Evolutionary conservation across 23 tunicate species (phyloP).

Genomic region (Ascidia mentula): DNA sequence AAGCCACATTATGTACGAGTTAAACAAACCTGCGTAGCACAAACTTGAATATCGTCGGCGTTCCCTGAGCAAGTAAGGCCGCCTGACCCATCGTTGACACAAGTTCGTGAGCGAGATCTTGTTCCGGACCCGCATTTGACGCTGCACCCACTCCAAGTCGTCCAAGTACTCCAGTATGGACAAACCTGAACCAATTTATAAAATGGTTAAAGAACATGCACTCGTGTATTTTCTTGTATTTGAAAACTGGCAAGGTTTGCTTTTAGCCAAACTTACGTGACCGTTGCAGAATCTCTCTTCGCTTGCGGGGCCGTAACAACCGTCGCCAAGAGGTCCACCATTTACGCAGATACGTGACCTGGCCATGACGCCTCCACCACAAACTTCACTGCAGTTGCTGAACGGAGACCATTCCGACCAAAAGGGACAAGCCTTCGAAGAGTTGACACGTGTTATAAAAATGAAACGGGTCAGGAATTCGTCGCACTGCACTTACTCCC

Average conservation of each 20-base stretch:
- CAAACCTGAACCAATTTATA: background rate
- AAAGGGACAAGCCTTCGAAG: slow-evolving; percentile 51
- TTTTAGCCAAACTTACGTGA: background rate
- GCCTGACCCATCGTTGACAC: slow-evolving; percentile 50
- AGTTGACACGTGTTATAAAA: background rate
- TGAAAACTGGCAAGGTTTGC: background rate
- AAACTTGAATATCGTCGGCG: slow-evolving; percentile 10
- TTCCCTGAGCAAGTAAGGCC: slow-evolving; percentile 41
- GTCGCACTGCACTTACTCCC: background rate
- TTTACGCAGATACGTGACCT: slow-evolving; percentile 37
- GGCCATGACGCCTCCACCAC: slow-evolving; percentile 48
- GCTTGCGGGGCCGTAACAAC: slow-evolving; percentile 27
- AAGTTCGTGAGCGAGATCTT: slow-evolving; percentile 16
- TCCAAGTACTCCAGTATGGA: slow-evolving; percentile 58
- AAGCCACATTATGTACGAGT: too few relatives aligned
- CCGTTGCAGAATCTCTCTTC: slow-evolving; percentile 25
- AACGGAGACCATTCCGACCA: slow-evolving; percentile 60
- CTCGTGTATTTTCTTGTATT: background rate
- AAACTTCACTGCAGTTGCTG: slow-evolving; percentile 32
- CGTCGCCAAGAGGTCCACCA: slow-evolving; percentile 20
- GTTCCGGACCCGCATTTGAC: slow-evolving; percentile 53
- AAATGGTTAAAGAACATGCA: background rate
- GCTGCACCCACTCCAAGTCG: slow-evolving; percentile 27
- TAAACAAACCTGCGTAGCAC: slow-evolving; percentile 64
- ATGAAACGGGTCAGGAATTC: background rate